A percentile compares a stretch with the other conserved stretches of the same genome.
phyloP scores from a whole-genome alignment of 2,888 invertebrate species.

The Protonemura montana region DNA sequence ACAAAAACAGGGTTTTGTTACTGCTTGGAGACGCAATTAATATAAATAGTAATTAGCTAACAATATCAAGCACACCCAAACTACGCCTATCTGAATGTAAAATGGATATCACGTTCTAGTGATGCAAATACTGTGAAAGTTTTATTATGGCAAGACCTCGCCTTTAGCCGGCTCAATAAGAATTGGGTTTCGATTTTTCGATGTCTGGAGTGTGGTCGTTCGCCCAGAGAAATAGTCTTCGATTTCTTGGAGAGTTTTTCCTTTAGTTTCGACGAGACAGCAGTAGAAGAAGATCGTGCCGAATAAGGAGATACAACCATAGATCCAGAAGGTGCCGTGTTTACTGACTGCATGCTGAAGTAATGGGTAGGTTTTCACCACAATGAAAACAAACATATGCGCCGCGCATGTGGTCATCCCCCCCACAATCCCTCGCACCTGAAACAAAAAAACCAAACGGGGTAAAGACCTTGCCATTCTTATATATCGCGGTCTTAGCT shows the following conservation, averaged over 20 bases:
- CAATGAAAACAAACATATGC: slow-evolving; percentile 70
- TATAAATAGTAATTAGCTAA: too few species aligned
- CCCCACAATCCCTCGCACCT: slow-evolving; percentile 70
- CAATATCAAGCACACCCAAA: not conserved
- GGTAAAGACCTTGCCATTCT: too few species aligned
- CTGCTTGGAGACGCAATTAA: too few species aligned
- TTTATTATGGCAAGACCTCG: slow-evolving; percentile 54
- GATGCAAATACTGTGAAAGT: not conserved
- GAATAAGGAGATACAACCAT: slow-evolving; percentile 59
- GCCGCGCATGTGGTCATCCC: slow-evolving; percentile 73
- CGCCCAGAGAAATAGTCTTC: slow-evolving; percentile 75
- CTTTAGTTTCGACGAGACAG: slow-evolving; percentile 73
- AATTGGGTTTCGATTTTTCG: slow-evolving; percentile 52
- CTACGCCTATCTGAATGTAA: not conserved
- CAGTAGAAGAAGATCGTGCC: slow-evolving; percentile 70
- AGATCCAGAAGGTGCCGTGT: slow-evolving; percentile 70
- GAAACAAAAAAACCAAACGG: not conserved
- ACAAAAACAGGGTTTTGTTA: too few species aligned
- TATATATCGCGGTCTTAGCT: too few species aligned
- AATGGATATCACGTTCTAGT: not conserved
- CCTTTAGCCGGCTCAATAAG: slow-evolving; percentile 54
- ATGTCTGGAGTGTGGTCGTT: slow-evolving; percentile 59
- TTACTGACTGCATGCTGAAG: slow-evolving; percentile 62
- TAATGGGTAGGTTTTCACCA: slow-evolving; percentile 72
- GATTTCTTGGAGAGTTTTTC: slow-evolving; percentile 72